Conservation (phyloP, 2,888 invertebrate genomes). For the Apomyelois bistriatella region DNA sequence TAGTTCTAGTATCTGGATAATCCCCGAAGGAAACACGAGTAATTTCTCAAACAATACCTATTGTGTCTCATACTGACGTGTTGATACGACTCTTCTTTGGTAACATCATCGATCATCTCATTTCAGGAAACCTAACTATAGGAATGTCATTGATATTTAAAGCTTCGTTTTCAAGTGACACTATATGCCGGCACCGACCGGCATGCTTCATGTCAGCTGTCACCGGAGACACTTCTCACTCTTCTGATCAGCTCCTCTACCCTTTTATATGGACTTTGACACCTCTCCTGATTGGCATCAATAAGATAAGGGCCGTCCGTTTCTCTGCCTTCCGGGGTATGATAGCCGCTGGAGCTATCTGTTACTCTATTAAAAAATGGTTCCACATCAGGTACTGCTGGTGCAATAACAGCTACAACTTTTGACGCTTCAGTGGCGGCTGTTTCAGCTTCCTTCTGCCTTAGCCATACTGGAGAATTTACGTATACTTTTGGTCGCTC, state of each 20-base stretch:
- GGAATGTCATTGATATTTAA: constrained; percentile 29
- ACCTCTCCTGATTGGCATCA: constrained; percentile 50
- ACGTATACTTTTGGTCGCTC: constrained; percentile 78
- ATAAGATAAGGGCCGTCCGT: constrained; percentile 65
- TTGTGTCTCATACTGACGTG: neutral
- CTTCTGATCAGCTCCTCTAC: constrained; percentile 67
- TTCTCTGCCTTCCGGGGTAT: constrained; percentile 62
- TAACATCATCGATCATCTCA: neutral
- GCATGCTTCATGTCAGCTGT: constrained; percentile 73
- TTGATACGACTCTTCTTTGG: constrained; percentile 3
- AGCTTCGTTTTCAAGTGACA: constrained; percentile 43
- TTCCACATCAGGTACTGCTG: constrained; percentile 52
- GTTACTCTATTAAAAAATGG: constrained; percentile 56
- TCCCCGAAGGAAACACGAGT: neutral
- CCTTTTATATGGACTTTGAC: constrained; percentile 67
- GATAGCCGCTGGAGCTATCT: constrained; percentile 59
- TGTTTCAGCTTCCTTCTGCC: constrained; percentile 65
- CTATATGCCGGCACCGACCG: constrained; percentile 62
- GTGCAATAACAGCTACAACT: constrained; percentile 31
- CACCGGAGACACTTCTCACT: constrained; percentile 61
- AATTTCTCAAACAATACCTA: neutral
- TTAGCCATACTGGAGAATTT: constrained; percentile 82
- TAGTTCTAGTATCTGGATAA: too few relatives aligned
- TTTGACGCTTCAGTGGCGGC: constrained; percentile 43
- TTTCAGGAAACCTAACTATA: constrained; percentile 8